Percentiles rank a stretch among this genome's conserved stretches.
phyloP scores from a whole-genome alignment of 2,888 invertebrate genomes.

The Drosophila bunnanda region DNA sequence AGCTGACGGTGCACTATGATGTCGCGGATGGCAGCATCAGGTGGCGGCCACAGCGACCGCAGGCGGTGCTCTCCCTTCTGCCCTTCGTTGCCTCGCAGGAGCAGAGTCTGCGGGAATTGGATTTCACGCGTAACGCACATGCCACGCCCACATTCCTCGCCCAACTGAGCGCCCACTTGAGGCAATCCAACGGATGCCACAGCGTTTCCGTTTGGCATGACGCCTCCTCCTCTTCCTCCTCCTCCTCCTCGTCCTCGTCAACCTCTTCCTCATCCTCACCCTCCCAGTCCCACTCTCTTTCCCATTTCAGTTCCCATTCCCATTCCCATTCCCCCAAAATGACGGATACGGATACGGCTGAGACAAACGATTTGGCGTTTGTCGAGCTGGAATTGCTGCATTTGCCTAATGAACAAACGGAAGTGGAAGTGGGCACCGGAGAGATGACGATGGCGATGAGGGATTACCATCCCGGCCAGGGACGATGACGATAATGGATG shows the following conservation, averaged over 20 bases:
- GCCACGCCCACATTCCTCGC: constrained; percentile 67
- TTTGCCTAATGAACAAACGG: constrained; percentile 55
- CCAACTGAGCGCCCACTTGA: constrained; percentile 49
- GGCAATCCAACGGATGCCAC: constrained; percentile 21
- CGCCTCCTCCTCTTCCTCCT: background rate
- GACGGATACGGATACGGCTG: constrained; percentile 34
- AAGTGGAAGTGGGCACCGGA: constrained; percentile 26
- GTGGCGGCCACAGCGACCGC: constrained; percentile 69
- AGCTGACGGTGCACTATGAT: constrained; percentile 63
- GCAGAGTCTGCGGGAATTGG: constrained; percentile 63
- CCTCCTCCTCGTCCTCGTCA: too few species aligned
- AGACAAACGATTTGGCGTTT: constrained; percentile 65
- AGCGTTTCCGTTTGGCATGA: constrained; percentile 56
- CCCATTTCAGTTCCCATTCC: constrained; percentile 1
- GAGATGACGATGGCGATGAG: constrained; percentile 20
- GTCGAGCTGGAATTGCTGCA: constrained; percentile 60
- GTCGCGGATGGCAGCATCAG: constrained; percentile 62
- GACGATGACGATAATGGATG: constrained; percentile 29
- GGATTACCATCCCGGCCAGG: constrained; percentile 7
- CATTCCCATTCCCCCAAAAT: constrained; percentile 13
- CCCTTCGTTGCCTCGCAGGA: constrained; percentile 61
- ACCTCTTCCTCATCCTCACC: constrained; percentile 26
- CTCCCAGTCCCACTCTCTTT: background rate
- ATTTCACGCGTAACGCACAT: constrained; percentile 69
- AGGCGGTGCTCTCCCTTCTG: constrained; percentile 53